Percentiles rank a stretch among this genome's conserved stretches.
These are phyloP conservation scores for Apotomis capreana DNA, from an alignment of 2,888 invertebrate genomes.

Conservation along the genomic window DNA sequence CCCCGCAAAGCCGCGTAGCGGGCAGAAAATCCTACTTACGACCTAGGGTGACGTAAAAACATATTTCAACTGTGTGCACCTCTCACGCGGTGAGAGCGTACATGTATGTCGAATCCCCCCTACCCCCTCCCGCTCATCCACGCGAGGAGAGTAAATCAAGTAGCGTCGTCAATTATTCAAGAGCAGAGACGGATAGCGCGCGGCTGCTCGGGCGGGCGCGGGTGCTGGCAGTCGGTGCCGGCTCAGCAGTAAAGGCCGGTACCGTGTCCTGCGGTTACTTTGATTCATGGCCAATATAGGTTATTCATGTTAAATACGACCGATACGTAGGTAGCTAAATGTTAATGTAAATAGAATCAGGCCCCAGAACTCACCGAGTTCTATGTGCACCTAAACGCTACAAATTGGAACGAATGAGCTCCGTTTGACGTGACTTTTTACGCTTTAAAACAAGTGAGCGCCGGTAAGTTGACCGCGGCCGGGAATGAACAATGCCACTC, in stretches of 20 bases:
- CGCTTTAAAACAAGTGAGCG: conserved; percentile 3
- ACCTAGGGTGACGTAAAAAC: background rate
- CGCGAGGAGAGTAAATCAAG: conserved; percentile 11
- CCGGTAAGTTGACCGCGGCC: background rate
- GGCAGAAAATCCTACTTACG: no score
- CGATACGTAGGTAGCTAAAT: background rate
- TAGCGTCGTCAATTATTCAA: conserved; percentile 22
- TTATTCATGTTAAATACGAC: no score
- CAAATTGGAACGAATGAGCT: background rate
- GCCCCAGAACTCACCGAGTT: no score
- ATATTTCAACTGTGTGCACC: background rate
- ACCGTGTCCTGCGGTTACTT: no score
- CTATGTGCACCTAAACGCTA: background rate
- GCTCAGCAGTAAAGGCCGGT: background rate
- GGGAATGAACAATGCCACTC: background rate
- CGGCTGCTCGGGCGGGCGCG: background rate
- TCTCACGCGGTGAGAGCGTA: background rate
- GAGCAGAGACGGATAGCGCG: conserved; percentile 5
- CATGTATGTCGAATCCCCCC: background rate
- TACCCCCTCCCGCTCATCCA: background rate
- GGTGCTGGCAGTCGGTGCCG: background rate
- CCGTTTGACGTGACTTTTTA: conserved; percentile 5
- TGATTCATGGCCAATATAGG: no score
- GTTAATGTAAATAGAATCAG: background rate
- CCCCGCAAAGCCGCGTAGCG: no score